These are phyloP conservation scores for Sinohyriopsis cumingii DNA, from an alignment of 2,888 invertebrate genomes.

Conservation along the genomic window DNA sequence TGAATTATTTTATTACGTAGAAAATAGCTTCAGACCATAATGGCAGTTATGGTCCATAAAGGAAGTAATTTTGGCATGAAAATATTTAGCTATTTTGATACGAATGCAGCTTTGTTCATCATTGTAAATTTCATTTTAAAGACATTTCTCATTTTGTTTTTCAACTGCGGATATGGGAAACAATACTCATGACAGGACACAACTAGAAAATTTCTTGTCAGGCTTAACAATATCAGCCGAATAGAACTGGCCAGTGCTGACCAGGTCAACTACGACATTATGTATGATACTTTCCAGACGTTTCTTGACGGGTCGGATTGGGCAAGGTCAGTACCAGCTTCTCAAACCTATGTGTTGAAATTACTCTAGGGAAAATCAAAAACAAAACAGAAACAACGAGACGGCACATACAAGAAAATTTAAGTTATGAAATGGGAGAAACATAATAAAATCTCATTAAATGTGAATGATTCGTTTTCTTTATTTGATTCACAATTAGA, in stretches of 20 bases:
- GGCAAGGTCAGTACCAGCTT: slow-evolving; percentile 30
- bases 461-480: background rate
- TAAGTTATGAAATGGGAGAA: background rate
- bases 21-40: no score
- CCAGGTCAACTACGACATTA: slow-evolving; percentile 35
- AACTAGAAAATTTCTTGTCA: slow-evolving; percentile 15
- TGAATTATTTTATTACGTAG: no score
- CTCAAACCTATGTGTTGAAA: background rate
- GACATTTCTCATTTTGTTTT: background rate
- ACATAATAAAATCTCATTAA: background rate
- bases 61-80: no score
- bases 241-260: slow-evolving; percentile 12
- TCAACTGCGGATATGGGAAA: background rate
- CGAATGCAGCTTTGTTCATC: no score
- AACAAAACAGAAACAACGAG: no score
- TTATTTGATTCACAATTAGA: no score
- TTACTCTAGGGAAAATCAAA: background rate
- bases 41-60: no score
- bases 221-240: slow-evolving; percentile 14
- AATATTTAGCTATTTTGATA: no score
- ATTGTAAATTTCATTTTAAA: no score
- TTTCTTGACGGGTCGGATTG: slow-evolving; percentile 38
- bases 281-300: slow-evolving; percentile 38
- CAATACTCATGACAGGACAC: slow-evolving; percentile 19
- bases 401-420: background rate